Conservation (phyloP, 2,113 vertebrate species). For the Phyllostomus hastatus region DNA sequence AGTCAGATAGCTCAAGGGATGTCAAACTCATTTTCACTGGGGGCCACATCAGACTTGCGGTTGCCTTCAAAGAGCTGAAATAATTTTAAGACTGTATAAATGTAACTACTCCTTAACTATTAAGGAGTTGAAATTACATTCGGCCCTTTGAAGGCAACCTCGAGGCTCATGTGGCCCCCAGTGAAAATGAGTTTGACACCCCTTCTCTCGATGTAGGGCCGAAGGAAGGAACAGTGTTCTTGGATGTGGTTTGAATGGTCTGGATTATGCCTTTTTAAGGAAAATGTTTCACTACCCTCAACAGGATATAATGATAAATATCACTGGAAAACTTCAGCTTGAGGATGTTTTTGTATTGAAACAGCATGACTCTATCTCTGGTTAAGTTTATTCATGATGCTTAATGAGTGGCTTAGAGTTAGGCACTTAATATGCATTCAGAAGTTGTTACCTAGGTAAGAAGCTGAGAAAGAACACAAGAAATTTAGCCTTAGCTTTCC, state of each 20-base stretch:
- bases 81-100: too few relatives aligned
- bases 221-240: background rate
- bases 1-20: background rate
- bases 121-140: too few relatives aligned
- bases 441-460: background rate
- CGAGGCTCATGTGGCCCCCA: too few relatives aligned
- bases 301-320: background rate
- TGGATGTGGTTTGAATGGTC: background rate
- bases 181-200: too few relatives aligned
- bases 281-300: background rate
- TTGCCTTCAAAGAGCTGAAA: too few relatives aligned
- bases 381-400: background rate
- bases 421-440: background rate
- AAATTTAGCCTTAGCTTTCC: background rate
- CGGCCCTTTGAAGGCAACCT: too few relatives aligned
- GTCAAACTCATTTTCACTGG: too few relatives aligned
- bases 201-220: background rate
- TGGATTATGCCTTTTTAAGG: background rate
- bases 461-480: background rate
- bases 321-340: background rate
- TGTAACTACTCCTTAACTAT: too few relatives aligned
- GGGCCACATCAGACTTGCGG: too few relatives aligned
- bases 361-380: background rate
- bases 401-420: background rate
- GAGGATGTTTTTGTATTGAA: background rate